phyloP scores from a whole-genome alignment of 1,140 invertebrate genomes.

The Zaprionus inermis region DNA sequence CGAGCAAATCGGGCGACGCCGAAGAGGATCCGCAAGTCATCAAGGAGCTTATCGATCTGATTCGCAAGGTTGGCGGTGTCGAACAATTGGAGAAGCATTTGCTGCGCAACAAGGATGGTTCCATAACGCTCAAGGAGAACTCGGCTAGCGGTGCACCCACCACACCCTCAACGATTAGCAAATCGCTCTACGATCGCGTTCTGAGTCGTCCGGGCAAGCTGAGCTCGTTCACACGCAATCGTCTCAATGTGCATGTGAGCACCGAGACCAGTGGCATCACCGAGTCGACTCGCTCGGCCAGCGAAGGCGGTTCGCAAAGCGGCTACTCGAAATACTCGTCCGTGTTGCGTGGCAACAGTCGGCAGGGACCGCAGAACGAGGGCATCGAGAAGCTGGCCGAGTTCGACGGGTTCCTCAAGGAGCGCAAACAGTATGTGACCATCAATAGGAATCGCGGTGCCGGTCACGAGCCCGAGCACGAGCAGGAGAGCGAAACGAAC shows the following conservation, averaged over 20 bases:
- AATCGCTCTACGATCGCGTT: constrained; percentile 90
- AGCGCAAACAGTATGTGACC: constrained; percentile 85
- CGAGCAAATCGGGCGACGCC: constrained; percentile 77
- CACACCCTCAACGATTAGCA: constrained; percentile 86
- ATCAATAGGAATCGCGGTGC: constrained; percentile 85
- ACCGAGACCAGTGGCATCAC: constrained; percentile 24
- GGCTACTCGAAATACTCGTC: constrained; percentile 80
- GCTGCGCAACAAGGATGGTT: constrained; percentile 85
- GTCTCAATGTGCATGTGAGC: constrained; percentile 21
- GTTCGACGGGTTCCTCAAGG: constrained; percentile 85
- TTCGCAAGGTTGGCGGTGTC: constrained; percentile 93
- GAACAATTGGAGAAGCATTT: constrained; percentile 93
- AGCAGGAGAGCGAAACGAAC: constrained; percentile 72
- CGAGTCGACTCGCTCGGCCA: background rate
- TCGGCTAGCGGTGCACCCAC: constrained; percentile 53
- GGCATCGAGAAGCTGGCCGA: constrained; percentile 86
- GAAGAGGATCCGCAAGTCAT: constrained; percentile 93
- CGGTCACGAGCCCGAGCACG: constrained; percentile 60
- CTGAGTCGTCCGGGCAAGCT: constrained; percentile 85
- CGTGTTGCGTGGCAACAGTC: constrained; percentile 85
- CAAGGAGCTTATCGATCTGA: constrained; percentile 92
- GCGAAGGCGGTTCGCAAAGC: constrained; percentile 5
- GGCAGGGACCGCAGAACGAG: constrained; percentile 89
- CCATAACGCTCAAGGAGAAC: constrained; percentile 66
- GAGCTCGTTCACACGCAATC: constrained; percentile 68